These are phyloP conservation scores for Drosophila asahinai DNA, from an alignment of 1,140 invertebrate species.

Conservation along the genomic window DNA sequence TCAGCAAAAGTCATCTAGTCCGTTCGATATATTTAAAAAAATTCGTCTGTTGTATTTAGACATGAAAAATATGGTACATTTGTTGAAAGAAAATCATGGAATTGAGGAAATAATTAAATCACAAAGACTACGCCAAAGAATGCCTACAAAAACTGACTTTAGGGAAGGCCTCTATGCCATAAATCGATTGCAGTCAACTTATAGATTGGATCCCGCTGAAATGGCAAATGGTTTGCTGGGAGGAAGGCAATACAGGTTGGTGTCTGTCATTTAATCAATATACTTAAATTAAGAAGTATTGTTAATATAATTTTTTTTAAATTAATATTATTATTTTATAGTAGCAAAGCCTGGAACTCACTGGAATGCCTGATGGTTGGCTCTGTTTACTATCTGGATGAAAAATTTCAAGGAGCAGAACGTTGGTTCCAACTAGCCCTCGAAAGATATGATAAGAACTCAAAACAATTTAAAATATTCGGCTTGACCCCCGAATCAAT, in stretches of 20 bases:
- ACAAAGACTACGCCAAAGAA: conserved; percentile 8
- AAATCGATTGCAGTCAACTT: conserved; percentile 19
- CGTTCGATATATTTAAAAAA: conserved; percentile 1
- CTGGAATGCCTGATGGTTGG: conserved; percentile 16
- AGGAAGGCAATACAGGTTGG: conserved; percentile 16
- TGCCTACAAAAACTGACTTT: conserved; percentile 14
- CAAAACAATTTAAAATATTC: not conserved
- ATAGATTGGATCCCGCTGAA: conserved; percentile 12
- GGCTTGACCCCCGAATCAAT: not conserved
- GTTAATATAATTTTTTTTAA: no score
- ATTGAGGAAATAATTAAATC: not conserved
- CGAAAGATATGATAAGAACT: not conserved
- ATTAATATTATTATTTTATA: not conserved
- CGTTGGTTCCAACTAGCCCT: conserved; percentile 27
- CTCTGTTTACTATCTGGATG: conserved; percentile 6
- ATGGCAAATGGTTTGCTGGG: conserved; percentile 23
- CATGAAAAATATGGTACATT: not conserved
- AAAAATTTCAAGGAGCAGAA: conserved; percentile 10
- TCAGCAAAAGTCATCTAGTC: not conserved
- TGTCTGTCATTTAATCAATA: no score
- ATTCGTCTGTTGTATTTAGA: conserved; percentile 5
- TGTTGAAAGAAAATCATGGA: not conserved
- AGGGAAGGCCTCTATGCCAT: conserved; percentile 18
- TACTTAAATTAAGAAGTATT: not conserved
- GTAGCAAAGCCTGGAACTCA: conserved; percentile 3